phyloP scores from a whole-genome alignment of 2,113 vertebrate species.

The Sylvietta virens region DNA sequence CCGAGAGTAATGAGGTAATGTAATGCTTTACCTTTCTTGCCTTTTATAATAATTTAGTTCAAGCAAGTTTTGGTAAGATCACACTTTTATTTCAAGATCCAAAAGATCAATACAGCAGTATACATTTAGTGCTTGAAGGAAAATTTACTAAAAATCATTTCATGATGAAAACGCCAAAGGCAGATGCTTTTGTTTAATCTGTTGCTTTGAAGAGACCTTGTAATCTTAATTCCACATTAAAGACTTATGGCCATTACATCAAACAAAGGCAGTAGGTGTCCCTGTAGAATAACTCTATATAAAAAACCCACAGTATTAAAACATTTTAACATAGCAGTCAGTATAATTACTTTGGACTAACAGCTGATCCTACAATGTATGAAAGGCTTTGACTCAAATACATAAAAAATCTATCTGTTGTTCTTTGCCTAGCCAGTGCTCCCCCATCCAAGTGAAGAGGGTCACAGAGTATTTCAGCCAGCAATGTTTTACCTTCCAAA shows the following conservation, averaged over 20 bases:
- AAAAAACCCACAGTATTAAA: not conserved
- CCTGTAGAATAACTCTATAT: not conserved
- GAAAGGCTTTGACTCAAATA: not conserved
- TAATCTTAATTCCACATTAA: not conserved
- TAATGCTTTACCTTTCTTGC: not conserved
- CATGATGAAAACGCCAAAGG: constrained; percentile 46
- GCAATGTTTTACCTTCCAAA: not conserved
- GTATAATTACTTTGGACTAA: not conserved
- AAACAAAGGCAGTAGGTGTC: not conserved
- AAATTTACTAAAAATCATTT: constrained; percentile 47
- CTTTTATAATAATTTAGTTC: constrained; percentile 43
- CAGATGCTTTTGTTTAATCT: not conserved
- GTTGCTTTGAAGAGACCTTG: constrained; percentile 12
- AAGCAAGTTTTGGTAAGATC: constrained; percentile 42
- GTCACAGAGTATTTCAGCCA: not conserved
- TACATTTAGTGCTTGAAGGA: constrained; percentile 48
- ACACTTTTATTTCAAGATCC: constrained; percentile 47
- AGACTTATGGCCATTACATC: not conserved
- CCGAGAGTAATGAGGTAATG: constrained; percentile 19
- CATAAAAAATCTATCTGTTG: not conserved
- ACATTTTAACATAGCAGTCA: not conserved
- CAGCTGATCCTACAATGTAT: not conserved
- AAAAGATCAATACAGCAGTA: constrained; percentile 52
- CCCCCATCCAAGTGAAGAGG: not conserved
- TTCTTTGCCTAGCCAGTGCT: not conserved